These are phyloP conservation scores for Amphimallon solstitiale DNA, from an alignment of 2,888 invertebrate genomes.

Conservation along the genomic window DNA sequence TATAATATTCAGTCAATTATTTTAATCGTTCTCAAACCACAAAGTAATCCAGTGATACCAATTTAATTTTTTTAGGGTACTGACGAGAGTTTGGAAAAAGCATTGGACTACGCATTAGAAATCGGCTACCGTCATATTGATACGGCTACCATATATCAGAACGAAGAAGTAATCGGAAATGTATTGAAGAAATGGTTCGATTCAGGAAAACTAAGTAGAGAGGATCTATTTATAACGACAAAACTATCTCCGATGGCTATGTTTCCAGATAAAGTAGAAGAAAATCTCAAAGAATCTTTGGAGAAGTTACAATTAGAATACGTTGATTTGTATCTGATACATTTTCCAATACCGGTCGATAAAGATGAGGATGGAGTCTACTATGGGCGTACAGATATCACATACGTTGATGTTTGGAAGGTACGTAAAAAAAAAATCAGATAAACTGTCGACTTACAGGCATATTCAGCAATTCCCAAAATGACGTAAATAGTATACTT, in stretches of 20 bases:
- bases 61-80: conserved; percentile 68
- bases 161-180: conserved; percentile 78
- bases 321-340: conserved; percentile 84
- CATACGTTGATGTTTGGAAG: conserved; percentile 3
- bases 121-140: conserved; percentile 87
- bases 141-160: conserved; percentile 80
- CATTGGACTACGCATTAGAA: conserved; percentile 75
- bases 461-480: too few relatives aligned
- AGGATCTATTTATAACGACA: conserved; percentile 84
- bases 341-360: conserved; percentile 67
- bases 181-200: conserved; percentile 77
- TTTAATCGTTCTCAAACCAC: too few relatives aligned
- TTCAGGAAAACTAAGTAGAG: conserved; percentile 69
- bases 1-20: too few relatives aligned
- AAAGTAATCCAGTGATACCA: too few relatives aligned
- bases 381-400: not conserved
- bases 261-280: conserved; percentile 71
- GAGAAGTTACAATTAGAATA: too few relatives aligned
- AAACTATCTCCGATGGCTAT: conserved; percentile 77
- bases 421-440: too few relatives aligned
- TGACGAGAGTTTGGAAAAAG: conserved; percentile 73
- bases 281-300: conserved; percentile 76
- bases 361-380: not conserved
- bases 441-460: too few relatives aligned
- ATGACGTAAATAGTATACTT: too few relatives aligned